Conservation (phyloP, 2,797 vertebrate genomes). For the Dendrocincla tyrannina region DNA sequence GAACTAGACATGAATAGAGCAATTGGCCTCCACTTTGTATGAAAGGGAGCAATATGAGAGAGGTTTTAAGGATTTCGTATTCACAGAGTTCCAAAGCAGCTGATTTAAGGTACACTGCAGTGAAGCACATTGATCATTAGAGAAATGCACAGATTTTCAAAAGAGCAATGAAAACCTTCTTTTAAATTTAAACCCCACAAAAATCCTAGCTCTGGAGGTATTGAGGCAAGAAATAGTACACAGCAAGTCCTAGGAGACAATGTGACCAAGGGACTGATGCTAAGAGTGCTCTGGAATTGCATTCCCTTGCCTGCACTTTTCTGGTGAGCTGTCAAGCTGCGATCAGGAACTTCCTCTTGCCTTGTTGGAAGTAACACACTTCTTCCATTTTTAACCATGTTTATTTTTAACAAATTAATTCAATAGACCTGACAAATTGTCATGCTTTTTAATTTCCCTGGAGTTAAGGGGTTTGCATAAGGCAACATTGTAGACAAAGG, state of each 20-base stretch:
- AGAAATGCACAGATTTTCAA: neutral
- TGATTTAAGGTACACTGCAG: neutral
- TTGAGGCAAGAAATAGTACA: neutral
- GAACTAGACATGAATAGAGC: neutral
- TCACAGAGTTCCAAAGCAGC: neutral
- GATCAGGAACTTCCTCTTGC: neutral
- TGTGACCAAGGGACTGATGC: neutral
- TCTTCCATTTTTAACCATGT: neutral
- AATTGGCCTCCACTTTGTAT: neutral
- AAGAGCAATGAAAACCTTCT: neutral
- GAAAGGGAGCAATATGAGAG: neutral
- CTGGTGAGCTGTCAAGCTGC: neutral
- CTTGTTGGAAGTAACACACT: neutral
- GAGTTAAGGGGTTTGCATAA: neutral
- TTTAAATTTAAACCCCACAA: neutral
- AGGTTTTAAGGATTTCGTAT: neutral
- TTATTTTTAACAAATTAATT: conserved; percentile 37
- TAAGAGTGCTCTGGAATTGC: neutral
- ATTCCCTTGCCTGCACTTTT: neutral
- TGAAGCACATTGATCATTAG: neutral
- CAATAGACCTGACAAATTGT: neutral
- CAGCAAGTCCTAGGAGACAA: neutral
- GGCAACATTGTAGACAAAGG: neutral
- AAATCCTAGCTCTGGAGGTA: neutral
- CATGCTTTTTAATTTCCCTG: neutral